phyloP scores from a whole-genome alignment of 2,797 vertebrate genomes.

The Sciurus vulgaris region DNA sequence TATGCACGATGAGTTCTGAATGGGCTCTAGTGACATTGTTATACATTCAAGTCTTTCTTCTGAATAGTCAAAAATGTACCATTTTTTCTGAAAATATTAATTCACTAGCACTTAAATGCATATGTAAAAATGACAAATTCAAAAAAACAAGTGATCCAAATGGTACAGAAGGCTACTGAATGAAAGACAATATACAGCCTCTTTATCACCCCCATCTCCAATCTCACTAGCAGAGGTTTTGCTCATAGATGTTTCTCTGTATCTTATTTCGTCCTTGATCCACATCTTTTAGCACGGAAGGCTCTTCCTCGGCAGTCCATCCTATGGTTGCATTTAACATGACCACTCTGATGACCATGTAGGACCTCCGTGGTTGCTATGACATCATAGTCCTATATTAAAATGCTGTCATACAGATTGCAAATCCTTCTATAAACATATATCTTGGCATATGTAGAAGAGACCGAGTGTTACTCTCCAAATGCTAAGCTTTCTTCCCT shows the following conservation, averaged over 20 bases:
- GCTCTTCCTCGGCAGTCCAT: not conserved
- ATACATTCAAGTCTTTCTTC: conserved; percentile 12
- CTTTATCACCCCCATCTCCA: not conserved
- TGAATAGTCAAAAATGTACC: conserved; percentile 32
- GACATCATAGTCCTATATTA: not conserved
- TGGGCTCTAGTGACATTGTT: not conserved
- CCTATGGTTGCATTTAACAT: not conserved
- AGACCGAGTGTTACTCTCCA: not conserved
- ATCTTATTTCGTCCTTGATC: not conserved
- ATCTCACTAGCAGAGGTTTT: not conserved
- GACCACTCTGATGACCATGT: not conserved
- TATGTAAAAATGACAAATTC: conserved; percentile 41
- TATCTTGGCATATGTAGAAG: not conserved
- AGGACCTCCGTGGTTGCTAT: not conserved
- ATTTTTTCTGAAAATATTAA: conserved; percentile 66
- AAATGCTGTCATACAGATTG: not conserved
- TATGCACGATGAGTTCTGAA: conserved; percentile 59
- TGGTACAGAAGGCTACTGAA: not conserved
- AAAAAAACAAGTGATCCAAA: conserved; percentile 28
- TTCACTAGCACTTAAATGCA: conserved; percentile 40
- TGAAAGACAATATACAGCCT: conserved; percentile 22
- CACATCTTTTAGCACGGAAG: not conserved
- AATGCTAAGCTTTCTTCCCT: not conserved
- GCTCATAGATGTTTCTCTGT: not conserved
- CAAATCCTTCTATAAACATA: not conserved